Percentiles rank a stretch among this genome's conserved stretches.
Conservation (phyloP, 2,113 vertebrate genomes). For the Trematocara stigmaticum region DNA sequence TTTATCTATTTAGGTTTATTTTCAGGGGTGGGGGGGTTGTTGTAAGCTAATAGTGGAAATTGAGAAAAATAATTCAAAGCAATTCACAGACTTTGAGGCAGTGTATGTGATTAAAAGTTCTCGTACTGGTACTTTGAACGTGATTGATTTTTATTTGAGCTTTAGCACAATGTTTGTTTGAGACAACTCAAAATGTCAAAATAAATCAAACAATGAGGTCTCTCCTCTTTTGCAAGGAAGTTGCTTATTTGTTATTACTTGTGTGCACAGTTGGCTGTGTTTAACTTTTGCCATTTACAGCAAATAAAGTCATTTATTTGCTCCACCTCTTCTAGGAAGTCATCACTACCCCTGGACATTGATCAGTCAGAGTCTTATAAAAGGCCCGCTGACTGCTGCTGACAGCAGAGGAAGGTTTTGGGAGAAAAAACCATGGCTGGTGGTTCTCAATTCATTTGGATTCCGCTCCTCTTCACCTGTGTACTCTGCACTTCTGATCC, state of each 20-base stretch:
- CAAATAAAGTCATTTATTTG: neutral
- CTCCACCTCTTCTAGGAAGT: neutral
- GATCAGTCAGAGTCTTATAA: neutral
- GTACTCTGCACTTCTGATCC: neutral
- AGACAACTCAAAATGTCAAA: neutral
- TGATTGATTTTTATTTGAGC: neutral
- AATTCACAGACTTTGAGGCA: neutral
- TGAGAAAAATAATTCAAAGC: neutral
- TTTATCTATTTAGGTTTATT: no score
- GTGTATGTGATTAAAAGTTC: neutral
- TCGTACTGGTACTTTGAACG: neutral
- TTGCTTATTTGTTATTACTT: neutral
- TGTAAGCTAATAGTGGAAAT: neutral
- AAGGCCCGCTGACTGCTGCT: neutral
- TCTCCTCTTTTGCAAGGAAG: fast-evolving
- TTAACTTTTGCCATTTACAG: neutral
- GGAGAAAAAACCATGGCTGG: neutral
- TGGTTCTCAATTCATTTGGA: neutral
- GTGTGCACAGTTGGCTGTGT: neutral
- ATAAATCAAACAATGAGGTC: neutral
- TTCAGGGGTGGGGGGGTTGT: neutral
- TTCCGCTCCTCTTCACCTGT: neutral
- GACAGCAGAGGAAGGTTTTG: neutral
- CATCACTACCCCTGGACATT: neutral
- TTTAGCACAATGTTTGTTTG: neutral